Evolutionary conservation across 2,797 vertebrate species (phyloP).

Genomic region (Coregonus suidteri): DNA sequence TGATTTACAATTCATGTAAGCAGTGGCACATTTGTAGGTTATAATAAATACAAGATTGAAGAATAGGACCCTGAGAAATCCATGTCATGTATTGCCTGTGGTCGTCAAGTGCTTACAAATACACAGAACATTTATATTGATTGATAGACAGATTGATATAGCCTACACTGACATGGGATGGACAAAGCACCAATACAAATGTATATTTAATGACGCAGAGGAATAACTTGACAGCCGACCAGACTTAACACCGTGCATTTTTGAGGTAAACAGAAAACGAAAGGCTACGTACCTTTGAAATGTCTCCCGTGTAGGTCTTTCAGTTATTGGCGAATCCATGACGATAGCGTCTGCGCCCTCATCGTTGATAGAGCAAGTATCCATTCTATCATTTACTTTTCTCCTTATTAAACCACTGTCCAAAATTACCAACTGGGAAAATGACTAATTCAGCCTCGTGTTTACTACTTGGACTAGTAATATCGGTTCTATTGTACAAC

Average conservation of each 20-base stretch:
- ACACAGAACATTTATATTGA: neutral
- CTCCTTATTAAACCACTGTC: too few species aligned
- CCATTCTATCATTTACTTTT: conserved; percentile 57
- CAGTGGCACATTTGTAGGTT: neutral
- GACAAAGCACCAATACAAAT: neutral
- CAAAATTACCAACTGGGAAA: neutral
- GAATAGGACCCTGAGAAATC: neutral
- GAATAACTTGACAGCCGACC: neutral
- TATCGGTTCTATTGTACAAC: conserved; percentile 53
- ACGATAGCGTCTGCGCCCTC: conserved; percentile 72
- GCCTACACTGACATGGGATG: neutral
- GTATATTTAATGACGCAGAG: neutral
- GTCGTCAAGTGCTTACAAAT: neutral
- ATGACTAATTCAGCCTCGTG: conserved; percentile 23
- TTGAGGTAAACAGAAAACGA: conserved; percentile 11
- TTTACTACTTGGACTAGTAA: conserved; percentile 44
- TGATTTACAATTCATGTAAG: neutral
- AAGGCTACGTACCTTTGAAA: conserved; percentile 69
- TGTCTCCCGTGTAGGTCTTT: conserved; percentile 58
- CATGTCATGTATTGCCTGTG: neutral
- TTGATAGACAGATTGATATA: neutral
- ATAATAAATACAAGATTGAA: neutral
- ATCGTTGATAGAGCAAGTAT: conserved; percentile 62
- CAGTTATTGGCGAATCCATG: conserved; percentile 67
- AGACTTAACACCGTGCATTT: neutral